These are phyloP conservation scores for Morone saxatilis DNA, from an alignment of 2,113 vertebrate species.

Conservation along the genomic window DNA sequence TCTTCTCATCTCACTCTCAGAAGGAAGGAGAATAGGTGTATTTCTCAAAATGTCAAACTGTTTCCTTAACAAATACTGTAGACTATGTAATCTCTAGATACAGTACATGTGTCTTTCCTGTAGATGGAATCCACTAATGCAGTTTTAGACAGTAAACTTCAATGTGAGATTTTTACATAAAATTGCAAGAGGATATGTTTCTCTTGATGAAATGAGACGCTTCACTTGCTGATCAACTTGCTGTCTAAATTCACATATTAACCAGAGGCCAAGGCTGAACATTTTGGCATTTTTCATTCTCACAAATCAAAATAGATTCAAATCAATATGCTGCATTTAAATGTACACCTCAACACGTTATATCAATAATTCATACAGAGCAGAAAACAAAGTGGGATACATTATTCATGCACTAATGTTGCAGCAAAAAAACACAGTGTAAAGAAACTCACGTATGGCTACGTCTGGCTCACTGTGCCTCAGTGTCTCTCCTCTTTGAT, in stretches of 20 bases:
- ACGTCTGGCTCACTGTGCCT: not conserved
- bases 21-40: not conserved
- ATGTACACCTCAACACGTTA: slow-evolving; percentile 41
- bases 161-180: not conserved
- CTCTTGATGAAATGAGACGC: no score
- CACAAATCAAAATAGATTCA: slow-evolving; percentile 40
- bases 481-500: slow-evolving; percentile 11
- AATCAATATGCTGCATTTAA: slow-evolving; percentile 53
- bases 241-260: slow-evolving; percentile 35
- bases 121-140: not conserved
- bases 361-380: slow-evolving; percentile 57
- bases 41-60: not conserved
- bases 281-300: slow-evolving; percentile 37
- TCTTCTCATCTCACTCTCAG: not conserved
- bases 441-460: slow-evolving; percentile 34
- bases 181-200: not conserved
- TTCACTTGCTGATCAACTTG: slow-evolving; percentile 11
- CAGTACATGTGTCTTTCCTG: not conserved
- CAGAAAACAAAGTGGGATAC: slow-evolving; percentile 46
- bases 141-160: not conserved
- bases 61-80: not conserved
- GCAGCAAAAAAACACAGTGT: not conserved
- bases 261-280: slow-evolving; percentile 10
- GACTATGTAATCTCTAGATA: not conserved
- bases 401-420: slow-evolving; percentile 49